These are phyloP conservation scores for Drosophila subobscura DNA, from an alignment of 1,140 invertebrate genomes.

Conservation along the genomic window DNA sequence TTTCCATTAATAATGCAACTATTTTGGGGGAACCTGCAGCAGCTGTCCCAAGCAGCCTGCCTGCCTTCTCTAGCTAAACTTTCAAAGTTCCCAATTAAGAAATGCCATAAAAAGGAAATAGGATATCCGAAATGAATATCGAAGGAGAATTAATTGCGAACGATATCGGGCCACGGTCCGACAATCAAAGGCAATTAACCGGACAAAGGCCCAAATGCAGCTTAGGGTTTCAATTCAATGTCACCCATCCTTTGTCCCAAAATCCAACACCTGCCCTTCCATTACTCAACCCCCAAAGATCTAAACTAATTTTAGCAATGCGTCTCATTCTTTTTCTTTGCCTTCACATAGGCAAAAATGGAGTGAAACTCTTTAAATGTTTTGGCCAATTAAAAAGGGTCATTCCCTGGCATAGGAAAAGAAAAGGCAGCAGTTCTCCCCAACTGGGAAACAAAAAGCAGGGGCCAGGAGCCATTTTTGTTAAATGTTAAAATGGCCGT, in stretches of 20 bases:
- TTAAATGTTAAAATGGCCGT: neutral
- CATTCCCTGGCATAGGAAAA: slow-evolving; percentile 34
- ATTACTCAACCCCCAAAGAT: neutral
- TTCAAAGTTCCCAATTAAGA: slow-evolving; percentile 39
- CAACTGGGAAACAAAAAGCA: slow-evolving; percentile 13
- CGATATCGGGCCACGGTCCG: slow-evolving; percentile 15
- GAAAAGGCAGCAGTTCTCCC: neutral
- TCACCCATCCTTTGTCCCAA: neutral
- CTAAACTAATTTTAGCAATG: slow-evolving; percentile 38
- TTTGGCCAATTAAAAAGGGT: slow-evolving; percentile 69
- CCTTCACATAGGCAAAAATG: slow-evolving; percentile 7
- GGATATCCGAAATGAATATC: slow-evolving; percentile 19
- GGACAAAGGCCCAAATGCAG: slow-evolving; percentile 32
- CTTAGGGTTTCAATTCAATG: slow-evolving; percentile 21
- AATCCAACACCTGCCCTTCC: slow-evolving; percentile 10
- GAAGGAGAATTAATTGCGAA: slow-evolving; percentile 41
- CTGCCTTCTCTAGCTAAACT: neutral
- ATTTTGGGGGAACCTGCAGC: slow-evolving; percentile 18
- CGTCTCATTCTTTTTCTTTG: slow-evolving; percentile 17
- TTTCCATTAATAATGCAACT: slow-evolving; percentile 24
- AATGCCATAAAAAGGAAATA: slow-evolving; percentile 1
- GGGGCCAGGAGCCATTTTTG: slow-evolving; percentile 15
- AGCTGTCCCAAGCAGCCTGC: slow-evolving; percentile 14
- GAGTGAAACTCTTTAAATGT: slow-evolving; percentile 45
- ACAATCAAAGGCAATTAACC: slow-evolving; percentile 48